These are phyloP conservation scores for Chrysoperla carnea DNA, from an alignment of 1,140 invertebrate genomes.

Conservation along the genomic window DNA sequence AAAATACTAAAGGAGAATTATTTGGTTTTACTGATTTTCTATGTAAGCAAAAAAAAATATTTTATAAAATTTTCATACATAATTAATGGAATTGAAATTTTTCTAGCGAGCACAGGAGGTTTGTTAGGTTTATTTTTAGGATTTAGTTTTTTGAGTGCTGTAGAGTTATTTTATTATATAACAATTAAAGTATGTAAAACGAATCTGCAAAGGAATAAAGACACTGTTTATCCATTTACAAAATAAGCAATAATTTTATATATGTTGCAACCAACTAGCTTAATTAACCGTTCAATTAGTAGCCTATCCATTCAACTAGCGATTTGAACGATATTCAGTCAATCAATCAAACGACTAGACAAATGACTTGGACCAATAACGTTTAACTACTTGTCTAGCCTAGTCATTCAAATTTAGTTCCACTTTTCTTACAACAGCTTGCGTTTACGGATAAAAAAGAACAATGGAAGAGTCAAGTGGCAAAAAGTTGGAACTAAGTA, in stretches of 20 bases:
- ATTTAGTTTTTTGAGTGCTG: slow-evolving; percentile 57
- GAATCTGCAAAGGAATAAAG: not conserved
- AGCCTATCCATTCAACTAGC: too few relatives aligned
- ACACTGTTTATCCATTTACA: slow-evolving; percentile 1
- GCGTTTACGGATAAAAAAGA: too few relatives aligned
- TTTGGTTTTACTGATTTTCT: slow-evolving; percentile 58
- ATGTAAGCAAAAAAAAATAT: slow-evolving; percentile 32
- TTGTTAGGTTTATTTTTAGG: slow-evolving; percentile 61
- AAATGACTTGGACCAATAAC: too few relatives aligned
- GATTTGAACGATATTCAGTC: too few relatives aligned
- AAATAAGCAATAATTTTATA: not conserved
- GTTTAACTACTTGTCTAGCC: too few relatives aligned
- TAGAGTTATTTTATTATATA: slow-evolving; percentile 57
- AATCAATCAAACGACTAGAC: too few relatives aligned
- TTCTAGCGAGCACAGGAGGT: slow-evolving; percentile 57
- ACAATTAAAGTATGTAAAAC: slow-evolving; percentile 22
- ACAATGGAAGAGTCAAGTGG: too few relatives aligned
- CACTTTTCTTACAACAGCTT: too few relatives aligned
- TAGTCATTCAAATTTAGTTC: too few relatives aligned
- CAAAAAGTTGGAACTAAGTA: too few relatives aligned
- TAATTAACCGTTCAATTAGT: too few relatives aligned
- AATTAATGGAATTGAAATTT: slow-evolving; percentile 6
- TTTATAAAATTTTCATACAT: slow-evolving; percentile 1
- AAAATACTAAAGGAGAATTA: slow-evolving; percentile 46
- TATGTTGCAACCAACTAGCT: too few relatives aligned